Percentiles rank a stretch among this genome's conserved stretches.
Conservation (phyloP, 2,888 invertebrate genomes). For the Conops quadrifasciatus region DNA sequence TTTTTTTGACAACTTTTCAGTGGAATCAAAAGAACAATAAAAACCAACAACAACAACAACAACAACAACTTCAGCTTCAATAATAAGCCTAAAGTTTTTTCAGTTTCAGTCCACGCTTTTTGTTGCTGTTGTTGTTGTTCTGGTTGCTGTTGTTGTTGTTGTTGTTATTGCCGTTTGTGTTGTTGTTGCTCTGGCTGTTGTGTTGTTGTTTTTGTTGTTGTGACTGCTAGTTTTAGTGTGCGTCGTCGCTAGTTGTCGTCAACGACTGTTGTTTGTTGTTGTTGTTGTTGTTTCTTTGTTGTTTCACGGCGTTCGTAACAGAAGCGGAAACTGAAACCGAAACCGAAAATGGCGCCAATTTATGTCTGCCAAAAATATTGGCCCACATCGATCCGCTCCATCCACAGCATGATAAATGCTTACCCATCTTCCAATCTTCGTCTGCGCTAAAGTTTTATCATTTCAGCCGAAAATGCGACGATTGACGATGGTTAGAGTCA, state of each 20-base stretch:
- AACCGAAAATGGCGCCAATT: no score
- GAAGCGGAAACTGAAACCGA: no score
- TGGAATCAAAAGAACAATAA: no score
- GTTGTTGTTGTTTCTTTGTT: background rate
- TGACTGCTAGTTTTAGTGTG: background rate
- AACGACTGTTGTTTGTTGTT: background rate
- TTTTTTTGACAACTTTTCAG: conserved; percentile 35
- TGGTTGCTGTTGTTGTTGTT: background rate
- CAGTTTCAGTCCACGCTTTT: background rate
- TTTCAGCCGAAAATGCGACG: no score
- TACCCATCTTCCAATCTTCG: no score
- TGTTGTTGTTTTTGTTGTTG: background rate
- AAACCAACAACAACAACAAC: conserved; percentile 28
- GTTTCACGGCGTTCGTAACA: no score
- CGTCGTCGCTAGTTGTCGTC: background rate
- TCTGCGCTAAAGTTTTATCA: no score
- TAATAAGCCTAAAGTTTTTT: background rate
- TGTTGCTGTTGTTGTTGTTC: background rate
- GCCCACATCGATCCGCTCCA: no score
- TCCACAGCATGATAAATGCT: no score
- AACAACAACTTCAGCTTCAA: conserved; percentile 18
- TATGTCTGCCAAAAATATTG: no score
- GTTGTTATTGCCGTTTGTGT: background rate
- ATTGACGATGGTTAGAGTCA: no score
- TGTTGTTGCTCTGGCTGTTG: background rate